Base-by-base conservation (phyloP, 2,113 vertebrate species). In the Onychostruthus taczanowskii region DNA sequence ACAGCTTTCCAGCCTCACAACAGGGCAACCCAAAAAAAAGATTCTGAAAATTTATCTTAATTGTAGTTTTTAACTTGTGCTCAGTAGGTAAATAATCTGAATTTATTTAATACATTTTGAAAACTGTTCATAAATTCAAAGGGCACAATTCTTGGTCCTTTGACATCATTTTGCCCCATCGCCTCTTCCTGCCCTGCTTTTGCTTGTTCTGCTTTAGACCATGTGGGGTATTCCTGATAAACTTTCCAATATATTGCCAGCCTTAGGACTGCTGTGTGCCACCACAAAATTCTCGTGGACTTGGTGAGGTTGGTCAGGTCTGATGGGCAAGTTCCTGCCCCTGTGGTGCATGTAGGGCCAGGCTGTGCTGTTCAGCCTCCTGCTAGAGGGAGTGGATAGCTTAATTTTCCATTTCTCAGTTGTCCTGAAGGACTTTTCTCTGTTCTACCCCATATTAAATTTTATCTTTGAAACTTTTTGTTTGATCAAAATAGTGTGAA, bases 231-330 rank as follows among this genome's bases (percentile, higher is more conserved):
- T 64, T 88, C 27, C 30, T 61, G 28, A 13, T 56, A 66, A 78
- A 68, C 0, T 0, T 44, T 41, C 15, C 7, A 26, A 3, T 19
- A 2, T 8, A 18, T 31, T 64, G 68, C 4, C 47, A 0, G 39
- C 37, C 10, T 43, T 39, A 33, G 23, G 39, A 8, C n/a, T 62
- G 22, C n/a, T 82, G 28, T 58, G 28, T 67, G 35, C 43, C 20
- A 28, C 41, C 35, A 28, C 15, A 39, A 47, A 84, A 39, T 56
- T 19, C 41, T 58, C 0, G 0, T 47, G 49, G 2, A 2, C 17
- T 64, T 2, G 0, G 19, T 5, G 1, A 0, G 0, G 0, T 30
- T 58, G 1, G 0, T 11, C 5, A 12, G 9, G 39, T 68, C 16
- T 9, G 56, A 2, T 46, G 41, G 50, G 30, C 8, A 43, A 2